These are phyloP conservation scores for Todiramphus saurophagus DNA, from an alignment of 2,113 vertebrate species.

Conservation along the genomic window DNA sequence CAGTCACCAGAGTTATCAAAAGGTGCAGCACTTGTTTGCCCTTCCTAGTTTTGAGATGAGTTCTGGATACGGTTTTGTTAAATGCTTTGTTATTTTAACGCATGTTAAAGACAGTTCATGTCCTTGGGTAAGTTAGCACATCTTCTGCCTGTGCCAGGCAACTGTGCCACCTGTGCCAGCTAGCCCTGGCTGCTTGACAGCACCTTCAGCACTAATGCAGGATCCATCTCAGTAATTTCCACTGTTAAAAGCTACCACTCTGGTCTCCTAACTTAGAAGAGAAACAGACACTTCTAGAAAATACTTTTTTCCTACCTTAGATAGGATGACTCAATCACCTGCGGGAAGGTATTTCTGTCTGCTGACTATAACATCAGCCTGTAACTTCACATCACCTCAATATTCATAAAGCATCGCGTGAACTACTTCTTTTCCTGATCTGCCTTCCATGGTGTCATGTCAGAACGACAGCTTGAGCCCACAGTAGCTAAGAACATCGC, in stretches of 20 bases:
- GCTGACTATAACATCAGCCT: neutral
- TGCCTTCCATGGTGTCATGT: neutral
- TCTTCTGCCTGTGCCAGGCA: neutral
- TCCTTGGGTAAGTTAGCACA: neutral
- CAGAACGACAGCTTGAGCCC: neutral
- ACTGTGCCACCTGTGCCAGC: too few relatives aligned
- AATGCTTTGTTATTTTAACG: neutral
- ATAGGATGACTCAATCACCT: neutral
- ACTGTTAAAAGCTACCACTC: neutral
- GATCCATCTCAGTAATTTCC: neutral
- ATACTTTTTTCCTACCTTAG: neutral
- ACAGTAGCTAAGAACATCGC: neutral
- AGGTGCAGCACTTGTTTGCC: neutral
- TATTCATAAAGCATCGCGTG: neutral
- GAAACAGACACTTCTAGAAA: neutral
- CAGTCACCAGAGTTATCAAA: neutral
- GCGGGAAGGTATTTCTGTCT: neutral
- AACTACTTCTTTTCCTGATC: neutral
- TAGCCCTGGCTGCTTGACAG: neutral
- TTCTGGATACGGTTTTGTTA: neutral
- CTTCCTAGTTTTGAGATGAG: neutral
- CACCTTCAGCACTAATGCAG: neutral
- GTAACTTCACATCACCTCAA: neutral
- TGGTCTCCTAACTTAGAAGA: neutral
- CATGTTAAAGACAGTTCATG: neutral